Percentiles rank a stretch among this genome's conserved stretches.
phyloP scores from a whole-genome alignment of 2,888 invertebrate genomes.

The Tolmerus cingulatus region DNA sequence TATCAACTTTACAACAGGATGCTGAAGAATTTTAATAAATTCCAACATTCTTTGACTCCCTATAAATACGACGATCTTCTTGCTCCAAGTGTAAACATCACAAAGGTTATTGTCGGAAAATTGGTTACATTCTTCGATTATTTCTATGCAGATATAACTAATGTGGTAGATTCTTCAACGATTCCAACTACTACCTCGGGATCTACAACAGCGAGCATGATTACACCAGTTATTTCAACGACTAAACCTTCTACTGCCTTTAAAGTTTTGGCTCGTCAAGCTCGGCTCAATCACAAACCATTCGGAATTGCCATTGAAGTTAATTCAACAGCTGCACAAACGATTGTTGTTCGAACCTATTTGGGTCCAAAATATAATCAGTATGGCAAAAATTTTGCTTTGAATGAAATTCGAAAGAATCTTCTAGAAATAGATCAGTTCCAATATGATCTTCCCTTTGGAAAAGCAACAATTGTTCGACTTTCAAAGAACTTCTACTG shows the following conservation, averaged over 20 bases:
- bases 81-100: conserved; percentile 69
- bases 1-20: conserved; percentile 74
- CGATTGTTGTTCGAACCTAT: conserved; percentile 72
- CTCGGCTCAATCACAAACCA: conserved; percentile 74
- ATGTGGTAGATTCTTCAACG: background rate
- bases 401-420: conserved; percentile 69
- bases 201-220: background rate
- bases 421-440: conserved; percentile 74
- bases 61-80: conserved; percentile 72
- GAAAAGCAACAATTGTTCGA: conserved; percentile 61
- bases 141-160: conserved; percentile 68
- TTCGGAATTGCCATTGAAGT: conserved; percentile 71
- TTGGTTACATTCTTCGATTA: conserved; percentile 76
- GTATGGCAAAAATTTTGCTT: conserved; percentile 63
- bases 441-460: conserved; percentile 67
- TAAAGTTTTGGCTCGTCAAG: conserved; percentile 4
- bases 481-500: conserved; percentile 56
- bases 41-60: conserved; percentile 55
- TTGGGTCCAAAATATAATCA: conserved; percentile 75
- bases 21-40: conserved; percentile 8
- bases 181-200: background rate
- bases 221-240: background rate
- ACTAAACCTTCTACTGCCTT: conserved; percentile 5
- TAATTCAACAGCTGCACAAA: conserved; percentile 67
- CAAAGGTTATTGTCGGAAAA: conserved; percentile 71